A percentile compares a stretch with the other conserved stretches of the same genome.
These are phyloP conservation scores for Peromyscus californicus DNA, from an alignment of 2,113 vertebrate genomes.

Conservation along the genomic window DNA sequence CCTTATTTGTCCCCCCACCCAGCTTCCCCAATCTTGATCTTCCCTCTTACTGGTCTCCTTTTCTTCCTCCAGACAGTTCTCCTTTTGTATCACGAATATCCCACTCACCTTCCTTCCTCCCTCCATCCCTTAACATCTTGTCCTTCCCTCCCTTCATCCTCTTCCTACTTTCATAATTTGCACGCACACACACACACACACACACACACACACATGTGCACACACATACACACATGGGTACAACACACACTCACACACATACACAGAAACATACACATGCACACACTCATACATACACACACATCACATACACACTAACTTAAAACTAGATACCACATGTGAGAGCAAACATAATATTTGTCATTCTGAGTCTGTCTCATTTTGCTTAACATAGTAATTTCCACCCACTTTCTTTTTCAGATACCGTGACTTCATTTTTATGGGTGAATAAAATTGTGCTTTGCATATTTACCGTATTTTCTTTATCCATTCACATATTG, in stretches of 20 bases:
- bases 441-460: background rate
- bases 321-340: background rate
- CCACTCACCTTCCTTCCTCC: background rate
- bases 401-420: background rate
- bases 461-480: background rate
- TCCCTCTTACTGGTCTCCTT: background rate
- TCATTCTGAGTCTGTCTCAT: no score
- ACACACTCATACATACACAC: background rate
- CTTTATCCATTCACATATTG: background rate
- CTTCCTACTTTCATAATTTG: background rate
- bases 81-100: background rate
- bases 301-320: background rate
- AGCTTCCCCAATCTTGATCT: background rate
- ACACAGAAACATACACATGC: background rate
- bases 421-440: background rate
- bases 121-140: background rate
- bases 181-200: background rate
- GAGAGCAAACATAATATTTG: no score
- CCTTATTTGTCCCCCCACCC: background rate
- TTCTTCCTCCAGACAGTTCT: background rate
- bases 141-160: background rate
- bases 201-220: background rate
- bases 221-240: background rate
- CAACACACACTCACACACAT: background rate
- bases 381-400: no score